Evolutionary conservation across 2,797 vertebrate genomes (phyloP).

Genomic region (Taenioides sp.): DNA sequence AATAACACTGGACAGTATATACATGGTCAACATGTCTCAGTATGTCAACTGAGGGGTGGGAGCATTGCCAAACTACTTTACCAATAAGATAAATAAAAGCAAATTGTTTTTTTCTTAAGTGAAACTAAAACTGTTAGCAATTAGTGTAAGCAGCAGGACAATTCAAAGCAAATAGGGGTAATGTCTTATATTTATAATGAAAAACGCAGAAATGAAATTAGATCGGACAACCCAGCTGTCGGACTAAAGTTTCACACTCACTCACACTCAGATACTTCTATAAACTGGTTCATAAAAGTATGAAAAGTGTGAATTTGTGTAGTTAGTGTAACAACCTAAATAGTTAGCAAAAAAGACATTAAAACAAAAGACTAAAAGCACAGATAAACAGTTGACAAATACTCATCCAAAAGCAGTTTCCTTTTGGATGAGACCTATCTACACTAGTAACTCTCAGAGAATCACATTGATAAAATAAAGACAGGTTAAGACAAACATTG

Average conservation of each 20-base stretch:
- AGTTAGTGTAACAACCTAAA: neutral
- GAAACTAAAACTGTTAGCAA: conserved; percentile 27
- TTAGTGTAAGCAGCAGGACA: neutral
- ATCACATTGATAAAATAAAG: neutral
- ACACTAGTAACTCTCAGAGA: neutral
- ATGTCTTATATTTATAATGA: neutral
- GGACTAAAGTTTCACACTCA: neutral
- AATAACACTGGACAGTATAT: conserved; percentile 26
- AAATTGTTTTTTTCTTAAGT: conserved; percentile 15
- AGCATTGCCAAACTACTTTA: neutral
- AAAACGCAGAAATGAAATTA: neutral
- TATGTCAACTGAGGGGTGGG: neutral
- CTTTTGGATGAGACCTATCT: neutral
- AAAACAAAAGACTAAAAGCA: neutral
- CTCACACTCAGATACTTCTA: neutral
- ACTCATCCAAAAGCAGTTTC: neutral
- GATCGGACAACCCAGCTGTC: conserved; percentile 1
- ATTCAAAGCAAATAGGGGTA: neutral
- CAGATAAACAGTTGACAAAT: no score
- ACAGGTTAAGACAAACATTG: neutral
- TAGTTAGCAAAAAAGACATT: neutral
- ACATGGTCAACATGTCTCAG: conserved; percentile 39
- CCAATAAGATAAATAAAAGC: conserved; percentile 54
- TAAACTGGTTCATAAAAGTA: neutral
- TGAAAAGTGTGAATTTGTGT: neutral